A percentile compares a stretch with the other conserved stretches of the same genome.
These are phyloP conservation scores for Diachasma alloeum DNA, from an alignment of 1,140 invertebrate genomes.

Conservation along the genomic window DNA sequence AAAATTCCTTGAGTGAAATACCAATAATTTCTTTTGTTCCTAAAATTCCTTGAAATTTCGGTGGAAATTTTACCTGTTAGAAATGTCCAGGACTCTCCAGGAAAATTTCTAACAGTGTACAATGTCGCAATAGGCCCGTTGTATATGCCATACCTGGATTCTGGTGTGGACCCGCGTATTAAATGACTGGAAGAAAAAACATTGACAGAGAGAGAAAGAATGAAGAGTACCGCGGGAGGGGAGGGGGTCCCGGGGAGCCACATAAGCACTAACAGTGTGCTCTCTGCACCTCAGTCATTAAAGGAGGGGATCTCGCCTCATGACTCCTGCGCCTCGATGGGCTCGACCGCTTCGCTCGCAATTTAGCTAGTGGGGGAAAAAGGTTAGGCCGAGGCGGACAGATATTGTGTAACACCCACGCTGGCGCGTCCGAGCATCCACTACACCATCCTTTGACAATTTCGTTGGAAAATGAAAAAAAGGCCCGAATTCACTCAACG, in stretches of 20 bases:
- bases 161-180: constrained; percentile 21
- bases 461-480: not conserved
- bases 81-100: too few relatives aligned
- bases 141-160: constrained; percentile 42
- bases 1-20: too few relatives aligned
- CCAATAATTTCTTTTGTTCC: too few relatives aligned
- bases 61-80: too few relatives aligned
- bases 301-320: constrained; percentile 34
- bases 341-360: not conserved
- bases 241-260: not conserved
- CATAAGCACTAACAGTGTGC: not conserved
- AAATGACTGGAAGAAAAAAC: constrained; percentile 3
- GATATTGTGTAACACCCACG: constrained; percentile 59
- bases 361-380: constrained; percentile 48
- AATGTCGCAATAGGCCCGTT: constrained; percentile 58
- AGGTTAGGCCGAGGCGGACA: constrained; percentile 58
- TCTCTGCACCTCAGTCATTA: constrained; percentile 18
- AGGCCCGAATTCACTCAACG: not conserved
- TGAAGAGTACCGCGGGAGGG: not conserved
- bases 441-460: not conserved
- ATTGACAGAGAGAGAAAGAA: not conserved
- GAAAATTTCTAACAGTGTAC: too few relatives aligned
- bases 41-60: too few relatives aligned
- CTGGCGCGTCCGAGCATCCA: constrained; percentile 13
- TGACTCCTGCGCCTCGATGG: constrained; percentile 28